Base-by-base conservation (phyloP, 1,140 invertebrate species). In the Megalonaias nervosa region DNA sequence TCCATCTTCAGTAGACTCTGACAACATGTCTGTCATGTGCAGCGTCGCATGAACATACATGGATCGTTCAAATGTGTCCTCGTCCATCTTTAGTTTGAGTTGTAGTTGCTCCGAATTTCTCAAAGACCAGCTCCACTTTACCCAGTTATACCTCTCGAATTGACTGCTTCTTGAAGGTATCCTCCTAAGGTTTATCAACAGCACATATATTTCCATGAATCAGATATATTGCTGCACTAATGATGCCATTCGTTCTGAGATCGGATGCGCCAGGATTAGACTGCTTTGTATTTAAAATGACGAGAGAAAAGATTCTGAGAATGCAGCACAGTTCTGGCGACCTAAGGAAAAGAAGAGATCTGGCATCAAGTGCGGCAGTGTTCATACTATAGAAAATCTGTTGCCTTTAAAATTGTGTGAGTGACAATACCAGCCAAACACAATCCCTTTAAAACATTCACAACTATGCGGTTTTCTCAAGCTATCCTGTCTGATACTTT, bases 261-360 rank as follows among this genome's bases (percentile, higher is more conserved):
- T 77, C 79, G 65, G 59, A 57, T 16, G 75, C 76, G 57, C 69
- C 79, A 56, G 82, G 81, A 74, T 84, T 76, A 12, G 75, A 67
- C 1, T 56, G 21, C 31, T 86, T 77, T 60, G 81, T 72, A 55
- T 84, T 84, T 19, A 75, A 75, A 12, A 86, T 16, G 59, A 80
- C 81, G 13, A 81, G 16, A 17, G 67, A 69, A 62, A 83, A 84
- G 56, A 61, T 82, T 66, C 72, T 83, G 6, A 85, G 71, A 70
- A 74, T 80, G n/a, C 77, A 16, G 80, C 75, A 77, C 81, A 84
- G 60, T 84, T 84, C 21, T 81, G 75, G 14, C 81, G 70, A 21
- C 67, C 84, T 75, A 80, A 86, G 48, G 71, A 81, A 70, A 84
- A 83, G 75, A 84, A 84, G 13, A 84, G 17, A 31, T 74, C 75